phyloP scores from a whole-genome alignment of 2,888 invertebrate genomes.

The Aphelenchoides bicaudatus region DNA sequence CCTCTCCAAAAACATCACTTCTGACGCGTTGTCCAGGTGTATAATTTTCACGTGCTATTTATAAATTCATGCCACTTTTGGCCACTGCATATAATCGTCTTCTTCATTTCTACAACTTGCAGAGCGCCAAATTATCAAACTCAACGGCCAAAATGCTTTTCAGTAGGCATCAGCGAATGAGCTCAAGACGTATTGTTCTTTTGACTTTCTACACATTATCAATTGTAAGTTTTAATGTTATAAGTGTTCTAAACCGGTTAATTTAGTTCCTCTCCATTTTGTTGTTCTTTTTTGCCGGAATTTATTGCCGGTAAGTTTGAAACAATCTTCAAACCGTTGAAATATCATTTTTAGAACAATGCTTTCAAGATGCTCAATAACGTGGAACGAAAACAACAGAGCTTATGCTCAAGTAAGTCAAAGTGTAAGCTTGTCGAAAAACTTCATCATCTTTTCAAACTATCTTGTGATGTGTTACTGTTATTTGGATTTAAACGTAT shows the following conservation, averaged over 20 bases:
- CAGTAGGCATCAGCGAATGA: conserved; percentile 12
- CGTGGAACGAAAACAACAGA: conserved; percentile 28
- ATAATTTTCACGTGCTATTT: neutral
- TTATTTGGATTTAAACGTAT: neutral
- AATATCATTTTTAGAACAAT: too few relatives aligned
- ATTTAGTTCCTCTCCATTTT: conserved; percentile 41
- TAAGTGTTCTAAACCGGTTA: neutral
- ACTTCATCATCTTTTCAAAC: neutral
- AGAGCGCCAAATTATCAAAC: too few relatives aligned
- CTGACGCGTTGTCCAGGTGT: neutral
- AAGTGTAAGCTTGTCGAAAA: conserved; percentile 16
- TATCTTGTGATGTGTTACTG: neutral
- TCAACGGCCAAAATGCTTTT: conserved; percentile 14
- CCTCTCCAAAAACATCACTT: too few relatives aligned
- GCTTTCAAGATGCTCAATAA: conserved; percentile 32
- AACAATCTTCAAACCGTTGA: too few relatives aligned
- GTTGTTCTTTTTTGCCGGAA: conserved; percentile 39
- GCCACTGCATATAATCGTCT: neutral
- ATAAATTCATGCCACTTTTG: neutral
- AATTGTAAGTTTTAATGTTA: conserved; percentile 30
- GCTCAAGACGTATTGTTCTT: conserved; percentile 14
- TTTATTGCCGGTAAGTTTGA: conserved; percentile 40
- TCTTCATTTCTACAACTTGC: conserved; percentile 1
- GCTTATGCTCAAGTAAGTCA: conserved; percentile 30
- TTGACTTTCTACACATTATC: conserved; percentile 38